These are phyloP conservation scores for Scaeva pyrastri DNA, from an alignment of 2,888 invertebrate species.

Conservation along the genomic window DNA sequence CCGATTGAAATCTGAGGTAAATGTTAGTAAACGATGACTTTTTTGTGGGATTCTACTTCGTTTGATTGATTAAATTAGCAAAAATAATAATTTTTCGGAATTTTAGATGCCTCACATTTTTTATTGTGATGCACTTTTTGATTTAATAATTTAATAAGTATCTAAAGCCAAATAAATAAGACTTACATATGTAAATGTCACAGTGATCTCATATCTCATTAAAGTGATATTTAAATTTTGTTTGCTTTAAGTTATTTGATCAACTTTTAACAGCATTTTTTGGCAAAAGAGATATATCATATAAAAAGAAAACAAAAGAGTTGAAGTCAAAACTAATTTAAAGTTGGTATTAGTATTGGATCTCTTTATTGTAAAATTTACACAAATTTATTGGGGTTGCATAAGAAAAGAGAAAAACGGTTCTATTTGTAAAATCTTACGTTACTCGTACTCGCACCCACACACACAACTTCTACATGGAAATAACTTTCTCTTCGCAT, in stretches of 20 bases:
- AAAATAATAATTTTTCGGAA: no score
- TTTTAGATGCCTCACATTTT: no score
- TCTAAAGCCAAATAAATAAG: no score
- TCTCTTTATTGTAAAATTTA: neutral
- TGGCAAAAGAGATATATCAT: neutral
- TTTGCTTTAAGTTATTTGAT: neutral
- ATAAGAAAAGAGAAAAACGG: constrained; percentile 62
- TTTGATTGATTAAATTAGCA: no score
- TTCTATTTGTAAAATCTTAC: constrained; percentile 64
- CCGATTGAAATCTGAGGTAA: no score
- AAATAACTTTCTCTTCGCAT: constrained; percentile 3
- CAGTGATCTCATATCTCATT: no score
- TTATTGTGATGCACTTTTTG: no score
- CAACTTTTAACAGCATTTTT: neutral
- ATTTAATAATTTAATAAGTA: no score
- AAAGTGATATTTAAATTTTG: no score
- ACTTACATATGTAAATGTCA: no score
- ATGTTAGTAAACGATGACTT: no score
- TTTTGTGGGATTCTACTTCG: no score
- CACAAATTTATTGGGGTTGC: neutral
- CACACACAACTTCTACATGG: neutral
- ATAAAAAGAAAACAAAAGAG: constrained; percentile 47
- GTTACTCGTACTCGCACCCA: neutral
- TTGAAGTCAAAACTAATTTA: constrained; percentile 35
- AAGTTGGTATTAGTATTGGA: neutral